Evolutionary conservation across 2,888 invertebrate species (phyloP), one percentile per base, ranked within the genome.

Genomic region (Lucinisca nassula): DNA sequence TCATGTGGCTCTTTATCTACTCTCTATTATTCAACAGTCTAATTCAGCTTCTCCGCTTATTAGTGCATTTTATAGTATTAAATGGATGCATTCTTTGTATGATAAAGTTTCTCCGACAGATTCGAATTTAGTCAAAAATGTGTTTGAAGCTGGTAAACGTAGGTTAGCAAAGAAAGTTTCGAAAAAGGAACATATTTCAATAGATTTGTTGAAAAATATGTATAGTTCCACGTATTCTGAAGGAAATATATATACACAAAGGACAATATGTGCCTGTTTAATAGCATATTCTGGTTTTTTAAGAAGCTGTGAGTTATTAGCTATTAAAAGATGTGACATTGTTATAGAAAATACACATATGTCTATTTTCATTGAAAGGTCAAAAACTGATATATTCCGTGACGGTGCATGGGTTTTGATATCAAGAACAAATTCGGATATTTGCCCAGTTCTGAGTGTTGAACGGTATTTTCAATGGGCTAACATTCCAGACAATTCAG

Each of bases 51-150:
- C 84, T 89, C 85, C 87, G 49, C 38, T 88, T n/a, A 82, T 83
- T n/a, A 76, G 78, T 58, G 88, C 88, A 4, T 90, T 88, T 87
- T 91, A 91, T 79, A 82, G 81, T 30, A 45, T n/a, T n/a, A n/a
- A n/a, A n/a, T n/a, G n/a, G n/a, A n/a, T n/a, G n/a, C n/a, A n/a
- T n/a, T n/a, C n/a, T n/a, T n/a, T n/a, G n/a, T n/a, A n/a, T n/a
- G n/a, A n/a, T n/a, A n/a, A n/a, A n/a, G n/a, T n/a, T n/a, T n/a
- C n/a, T n/a, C n/a, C n/a, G n/a, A n/a, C n/a, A n/a, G n/a, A n/a
- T n/a, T n/a, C n/a, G n/a, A n/a, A n/a, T n/a, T n/a, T n/a, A n/a
- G n/a, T n/a, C n/a, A n/a, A n/a, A n/a, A n/a, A n/a, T n/a, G n/a
- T n/a, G n/a, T 73, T 84, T 32, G 84, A 84, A 70, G 55, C 55